Evolutionary conservation across 1,140 invertebrate species (phyloP), one percentile per base, ranked within the genome.

Genomic region (Cydia amplana): DNA sequence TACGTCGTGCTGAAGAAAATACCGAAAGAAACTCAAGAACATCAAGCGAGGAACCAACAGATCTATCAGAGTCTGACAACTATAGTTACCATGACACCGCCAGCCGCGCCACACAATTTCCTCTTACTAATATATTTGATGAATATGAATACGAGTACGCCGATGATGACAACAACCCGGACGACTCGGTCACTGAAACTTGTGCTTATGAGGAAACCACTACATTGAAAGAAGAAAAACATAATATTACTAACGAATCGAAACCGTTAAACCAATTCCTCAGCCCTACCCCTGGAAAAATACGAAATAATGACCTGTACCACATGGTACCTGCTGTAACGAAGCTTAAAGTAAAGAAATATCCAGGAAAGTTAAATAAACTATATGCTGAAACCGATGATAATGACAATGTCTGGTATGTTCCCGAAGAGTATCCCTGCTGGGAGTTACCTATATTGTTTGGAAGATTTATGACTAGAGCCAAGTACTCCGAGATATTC

Each of bases 401-500:
- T 20, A 73, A 79, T n/a, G 75, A 77, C 74, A 83, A 79, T 43
- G 12, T 83, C 51, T 91, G 90, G 89, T 90, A 89, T 74, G 85
- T 88, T 10, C 79, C 85, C 63, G 85, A 92, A 83, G 81, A 85
- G 72, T 79, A 82, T 36, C 85, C 88, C 4, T 91, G 90, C 77
- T 91, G 88, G 87, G 81, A 90, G 16, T 79, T 92, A 14, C 88
- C 89, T 2, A 70, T 87, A 23, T 73, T 91, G 20, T 88, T 87
- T 76, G 91, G 85, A 46, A 80, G 91, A 79, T 76, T 85, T 51
- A 81, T 79, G 7, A 40, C 43, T 32, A 86, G 74, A 73, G 82
- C 76, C 32, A 81, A 80, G 12, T 77, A 70, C 10, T 67, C 79
- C 4, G 79, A 86, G 6, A 80, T 92, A 32, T 92, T 92, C 83